Base-by-base conservation (phyloP, 2,888 invertebrate species). In the Melipona bicolor region DNA sequence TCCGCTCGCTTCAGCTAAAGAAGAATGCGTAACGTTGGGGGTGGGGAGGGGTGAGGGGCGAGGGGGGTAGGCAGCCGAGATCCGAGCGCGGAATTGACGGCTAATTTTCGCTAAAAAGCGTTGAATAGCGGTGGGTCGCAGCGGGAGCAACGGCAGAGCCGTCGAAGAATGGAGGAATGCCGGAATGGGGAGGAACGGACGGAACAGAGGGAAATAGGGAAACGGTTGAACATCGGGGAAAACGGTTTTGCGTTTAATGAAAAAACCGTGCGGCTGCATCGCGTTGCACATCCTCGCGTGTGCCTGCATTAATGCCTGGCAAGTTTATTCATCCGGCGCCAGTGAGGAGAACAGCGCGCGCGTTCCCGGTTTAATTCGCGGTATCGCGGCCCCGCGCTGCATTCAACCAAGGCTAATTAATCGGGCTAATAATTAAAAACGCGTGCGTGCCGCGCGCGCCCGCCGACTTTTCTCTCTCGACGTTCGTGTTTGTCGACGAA, bases 371-470 rank as follows among this genome's bases (percentile, higher is more conserved):
- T 85, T 82, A 87, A 85, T 79, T 79, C 69, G 61, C 64, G 70
- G 70, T 77, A 81, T 75, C 86, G 77, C 84, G 73, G 52, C 52
- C 43, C 43, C 64, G 69, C 59, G 70, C 65, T 73, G 82, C 77
- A 76, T 85, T 83, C 84, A 80, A 19, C 62, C 72, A 43, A 62
- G 78, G 87, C 72, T 85, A 88, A 90, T 91, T 89, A 91, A 91
- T 89, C 82, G 85, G 64, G 78, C 78, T 82, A 87, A 89, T 87
- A 88, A 91, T 90, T 87, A 77, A 88, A 59, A 91, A 79, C 77
- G 79, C 65, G 73, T 52, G 70, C 67, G 61, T 65, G 59, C 67
- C 62, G 52, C 36, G 52, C 27, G 54, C n/a, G 15, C 49, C 75
- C 64, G 32, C 36, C 36, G 68, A 79, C 62, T 77, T 77, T 75